A percentile compares a stretch with the other conserved stretches of the same genome.
These are phyloP conservation scores for Drosophila littoralis DNA, from an alignment of 1,140 invertebrate genomes.

Conservation along the genomic window DNA sequence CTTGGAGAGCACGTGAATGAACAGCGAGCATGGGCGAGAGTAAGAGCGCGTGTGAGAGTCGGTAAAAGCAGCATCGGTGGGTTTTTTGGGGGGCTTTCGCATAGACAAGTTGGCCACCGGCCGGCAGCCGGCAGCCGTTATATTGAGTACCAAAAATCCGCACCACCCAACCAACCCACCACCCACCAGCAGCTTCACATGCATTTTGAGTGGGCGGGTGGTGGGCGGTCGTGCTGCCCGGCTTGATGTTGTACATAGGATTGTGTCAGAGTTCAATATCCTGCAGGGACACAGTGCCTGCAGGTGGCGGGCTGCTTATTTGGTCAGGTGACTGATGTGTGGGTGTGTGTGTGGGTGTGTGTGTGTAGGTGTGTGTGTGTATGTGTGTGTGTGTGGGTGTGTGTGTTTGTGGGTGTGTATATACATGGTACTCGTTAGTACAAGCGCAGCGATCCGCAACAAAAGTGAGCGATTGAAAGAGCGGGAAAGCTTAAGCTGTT, in stretches of 20 bases:
- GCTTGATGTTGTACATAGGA: slow-evolving; percentile 56
- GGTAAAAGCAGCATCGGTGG: too few relatives aligned
- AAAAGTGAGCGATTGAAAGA: too few relatives aligned
- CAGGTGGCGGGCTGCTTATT: slow-evolving; percentile 23
- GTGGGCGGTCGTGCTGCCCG: background rate
- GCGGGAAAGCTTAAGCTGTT: too few relatives aligned
- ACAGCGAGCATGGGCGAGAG: slow-evolving; percentile 4
- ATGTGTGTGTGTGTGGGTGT: background rate
- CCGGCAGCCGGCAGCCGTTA: slow-evolving; percentile 33
- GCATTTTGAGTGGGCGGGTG: background rate
- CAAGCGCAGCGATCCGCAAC: too few relatives aligned
- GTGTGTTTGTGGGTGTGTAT: too few relatives aligned
- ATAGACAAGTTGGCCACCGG: slow-evolving; percentile 63
- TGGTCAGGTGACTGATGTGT: slow-evolving; percentile 12
- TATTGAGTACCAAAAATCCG: too few relatives aligned
- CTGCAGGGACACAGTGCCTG: slow-evolving; percentile 50
- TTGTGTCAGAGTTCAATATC: slow-evolving; percentile 82
- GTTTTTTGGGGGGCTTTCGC: slow-evolving; percentile 3
- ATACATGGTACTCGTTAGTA: too few relatives aligned
- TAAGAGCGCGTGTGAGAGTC: background rate
- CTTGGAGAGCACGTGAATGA: slow-evolving; percentile 34
- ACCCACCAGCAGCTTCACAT: background rate
- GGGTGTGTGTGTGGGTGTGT: background rate
- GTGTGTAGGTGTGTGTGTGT: background rate
- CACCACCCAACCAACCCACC: background rate